These are phyloP conservation scores for Drosophila meridionalis DNA, from an alignment of 2,888 invertebrate genomes.

Conservation along the genomic window DNA sequence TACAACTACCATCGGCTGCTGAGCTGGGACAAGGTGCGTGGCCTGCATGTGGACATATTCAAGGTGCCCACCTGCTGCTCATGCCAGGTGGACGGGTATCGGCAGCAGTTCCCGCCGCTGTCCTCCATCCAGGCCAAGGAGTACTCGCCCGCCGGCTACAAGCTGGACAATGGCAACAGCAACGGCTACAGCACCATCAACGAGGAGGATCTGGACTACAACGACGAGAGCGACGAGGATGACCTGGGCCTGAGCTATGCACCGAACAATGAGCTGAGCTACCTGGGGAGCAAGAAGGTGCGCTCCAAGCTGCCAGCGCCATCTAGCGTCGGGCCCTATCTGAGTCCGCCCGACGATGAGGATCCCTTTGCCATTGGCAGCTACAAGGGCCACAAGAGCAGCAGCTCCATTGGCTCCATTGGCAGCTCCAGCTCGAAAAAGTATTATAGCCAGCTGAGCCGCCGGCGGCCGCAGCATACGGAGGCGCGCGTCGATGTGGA, in stretches of 20 bases:
- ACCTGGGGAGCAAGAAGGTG: slow-evolving; percentile 74
- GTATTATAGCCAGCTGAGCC: slow-evolving; percentile 58
- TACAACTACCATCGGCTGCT: slow-evolving; percentile 93
- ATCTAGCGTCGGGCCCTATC: slow-evolving; percentile 82
- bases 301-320: slow-evolving; percentile 72
- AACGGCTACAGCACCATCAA: slow-evolving; percentile 75
- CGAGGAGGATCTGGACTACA: slow-evolving; percentile 80
- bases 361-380: slow-evolving; percentile 49
- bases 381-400: slow-evolving; percentile 62
- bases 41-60: slow-evolving; percentile 93
- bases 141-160: slow-evolving; percentile 62
- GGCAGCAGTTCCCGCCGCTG: slow-evolving; percentile 88
- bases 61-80: slow-evolving; percentile 94
- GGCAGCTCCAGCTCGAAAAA: slow-evolving; percentile 57
- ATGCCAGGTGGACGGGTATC: slow-evolving; percentile 92
- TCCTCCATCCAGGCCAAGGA: slow-evolving; percentile 73
- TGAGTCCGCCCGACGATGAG: slow-evolving; percentile 82
- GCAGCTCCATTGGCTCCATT: slow-evolving; percentile 29
- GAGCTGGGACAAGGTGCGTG: slow-evolving; percentile 92
- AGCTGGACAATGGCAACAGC: slow-evolving; percentile 37
- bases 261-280: slow-evolving; percentile 69
- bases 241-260: slow-evolving; percentile 66
- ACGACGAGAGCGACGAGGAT: slow-evolving; percentile 82
- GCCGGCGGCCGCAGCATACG: slow-evolving; percentile 63
- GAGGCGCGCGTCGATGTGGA: slow-evolving; percentile 81